Percentiles rank a stretch among this genome's conserved stretches.
These are phyloP conservation scores for Huso huso DNA, from an alignment of 2,797 vertebrate genomes.

Conservation along the genomic window DNA sequence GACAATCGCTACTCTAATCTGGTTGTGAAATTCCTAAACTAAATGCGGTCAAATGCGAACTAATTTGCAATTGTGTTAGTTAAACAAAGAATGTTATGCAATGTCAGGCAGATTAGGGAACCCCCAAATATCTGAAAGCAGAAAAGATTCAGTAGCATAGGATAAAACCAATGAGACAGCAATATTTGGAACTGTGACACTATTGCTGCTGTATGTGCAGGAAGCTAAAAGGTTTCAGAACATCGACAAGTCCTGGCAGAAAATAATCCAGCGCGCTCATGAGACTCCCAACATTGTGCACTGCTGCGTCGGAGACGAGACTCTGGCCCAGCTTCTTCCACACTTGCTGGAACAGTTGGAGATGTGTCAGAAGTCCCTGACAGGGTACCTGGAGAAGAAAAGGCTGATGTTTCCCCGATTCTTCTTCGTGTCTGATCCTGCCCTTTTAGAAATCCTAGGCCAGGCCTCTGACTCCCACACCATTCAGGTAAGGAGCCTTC, in stretches of 20 bases:
- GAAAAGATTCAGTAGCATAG: no score
- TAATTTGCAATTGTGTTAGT: no score
- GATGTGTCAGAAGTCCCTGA: constrained; percentile 76
- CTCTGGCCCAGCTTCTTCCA: constrained; percentile 55
- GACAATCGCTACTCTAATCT: no score
- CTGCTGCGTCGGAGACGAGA: constrained; percentile 76
- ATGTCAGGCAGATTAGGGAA: no score
- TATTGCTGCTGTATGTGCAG: constrained; percentile 34
- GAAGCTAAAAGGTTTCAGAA: constrained; percentile 76
- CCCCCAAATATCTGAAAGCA: no score
- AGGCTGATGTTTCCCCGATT: constrained; percentile 72
- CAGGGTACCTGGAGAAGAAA: constrained; percentile 78
- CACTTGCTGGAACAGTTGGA: constrained; percentile 61
- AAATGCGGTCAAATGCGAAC: no score
- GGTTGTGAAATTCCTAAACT: no score
- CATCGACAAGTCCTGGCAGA: constrained; percentile 77
- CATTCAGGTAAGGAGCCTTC: constrained; percentile 56
- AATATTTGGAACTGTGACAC: no score
- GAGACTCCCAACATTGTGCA: constrained; percentile 64
- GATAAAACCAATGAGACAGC: no score
- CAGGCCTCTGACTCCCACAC: constrained; percentile 79
- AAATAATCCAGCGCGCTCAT: constrained; percentile 75
- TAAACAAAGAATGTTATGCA: no score
- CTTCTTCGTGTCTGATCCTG: constrained; percentile 78
- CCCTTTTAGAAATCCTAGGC: constrained; percentile 74